Conservation (phyloP, 2,113 vertebrate genomes). For the Aptenodytes forsteri region DNA sequence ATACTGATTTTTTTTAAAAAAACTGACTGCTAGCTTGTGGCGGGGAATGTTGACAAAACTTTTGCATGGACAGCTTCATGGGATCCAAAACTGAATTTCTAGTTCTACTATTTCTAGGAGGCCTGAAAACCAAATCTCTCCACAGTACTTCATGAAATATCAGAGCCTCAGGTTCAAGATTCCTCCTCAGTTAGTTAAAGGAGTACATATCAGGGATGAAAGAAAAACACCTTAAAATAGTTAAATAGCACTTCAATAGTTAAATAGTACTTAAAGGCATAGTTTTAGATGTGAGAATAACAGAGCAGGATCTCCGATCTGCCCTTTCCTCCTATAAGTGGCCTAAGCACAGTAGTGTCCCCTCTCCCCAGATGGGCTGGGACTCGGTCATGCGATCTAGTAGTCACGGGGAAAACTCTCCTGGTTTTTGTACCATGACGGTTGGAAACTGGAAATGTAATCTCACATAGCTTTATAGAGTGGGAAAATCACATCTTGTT, state of each 20-base stretch:
- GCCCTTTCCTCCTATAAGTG: neutral
- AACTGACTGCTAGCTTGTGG: neutral
- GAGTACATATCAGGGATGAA: neutral
- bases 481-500: neutral
- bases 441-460: neutral
- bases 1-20: neutral
- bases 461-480: neutral
- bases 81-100: neutral
- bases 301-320: neutral
- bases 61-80: neutral
- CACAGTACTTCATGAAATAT: neutral
- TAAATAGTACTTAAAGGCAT: neutral
- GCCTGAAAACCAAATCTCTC: neutral
- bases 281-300: neutral
- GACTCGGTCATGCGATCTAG: rapidly evolving
- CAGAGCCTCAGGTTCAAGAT: neutral
- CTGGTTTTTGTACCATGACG: neutral
- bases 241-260: neutral
- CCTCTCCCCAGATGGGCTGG: neutral
- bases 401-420: neutral
- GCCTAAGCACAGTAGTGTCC: rapidly evolving
- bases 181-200: neutral
- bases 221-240: neutral
- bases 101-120: neutral
- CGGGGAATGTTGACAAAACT: neutral